Base-by-base conservation (phyloP, 1,140 invertebrate genomes). In the Epicauta chinensis region DNA sequence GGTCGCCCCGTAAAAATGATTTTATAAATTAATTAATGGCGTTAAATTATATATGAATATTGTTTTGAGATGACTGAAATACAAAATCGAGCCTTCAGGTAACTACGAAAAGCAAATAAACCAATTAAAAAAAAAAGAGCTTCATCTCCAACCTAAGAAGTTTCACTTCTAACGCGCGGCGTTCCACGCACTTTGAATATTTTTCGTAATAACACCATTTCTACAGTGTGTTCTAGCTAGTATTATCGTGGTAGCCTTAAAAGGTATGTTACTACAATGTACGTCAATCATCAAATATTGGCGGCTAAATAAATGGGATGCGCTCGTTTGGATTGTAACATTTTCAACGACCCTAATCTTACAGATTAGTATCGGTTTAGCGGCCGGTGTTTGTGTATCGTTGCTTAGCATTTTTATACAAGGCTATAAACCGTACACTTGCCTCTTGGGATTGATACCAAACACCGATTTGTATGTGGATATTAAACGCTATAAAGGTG, bases 231-330 rank as follows among this genome's bases (percentile, higher is more conserved):
- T 95, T 43, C 69, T 97, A 50, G 88, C 92, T 9, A 81, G 87
- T 51, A 91, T 97, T 44, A 95, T 97, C 59, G 80, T 96, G 2
- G 88, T 97, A 0, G 89, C 92, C 0, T 71, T 97, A 1, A 93
- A 93, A 71, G 87, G 88, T 10, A 89, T 95, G 58, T 47, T 96
- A 56, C 72, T 87, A 61, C 91, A 97, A 74, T 53, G 59, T 10
- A 58, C 42, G n/a, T 51, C 48, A 1, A 29, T 65, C 6, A 50
- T 53, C 10, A 60, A 54, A 36, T 61, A 64, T 49, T 91, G 88
- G 81, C 79, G 75, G 62, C 71, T 91, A 14, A 92, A 89, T 29
- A 82, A 82, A 60, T 73, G 86, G 54, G 93, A 96, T 65, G 88
- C 86, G n/a, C 67, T 84, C 14, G 85, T 94, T 29, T 97, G 92